These are phyloP conservation scores for Seriola rivoliana DNA, from an alignment of 2,113 vertebrate genomes.

Conservation along the genomic window DNA sequence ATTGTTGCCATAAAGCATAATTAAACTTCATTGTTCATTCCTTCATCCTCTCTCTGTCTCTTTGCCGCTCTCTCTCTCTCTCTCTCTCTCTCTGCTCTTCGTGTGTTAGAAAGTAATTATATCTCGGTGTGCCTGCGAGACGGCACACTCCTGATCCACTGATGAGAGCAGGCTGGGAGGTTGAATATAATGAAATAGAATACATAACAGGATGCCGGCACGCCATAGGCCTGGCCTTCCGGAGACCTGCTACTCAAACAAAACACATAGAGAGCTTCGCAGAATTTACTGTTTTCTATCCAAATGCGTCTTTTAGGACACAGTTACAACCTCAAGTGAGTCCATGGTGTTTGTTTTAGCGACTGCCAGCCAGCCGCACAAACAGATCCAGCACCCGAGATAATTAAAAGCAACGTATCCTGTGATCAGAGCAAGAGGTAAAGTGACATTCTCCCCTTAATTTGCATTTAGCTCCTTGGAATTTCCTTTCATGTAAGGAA, in stretches of 20 bases:
- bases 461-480: slow-evolving; percentile 39
- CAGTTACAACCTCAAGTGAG: slow-evolving; percentile 19
- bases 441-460: slow-evolving; percentile 30
- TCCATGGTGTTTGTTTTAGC: slow-evolving; percentile 4
- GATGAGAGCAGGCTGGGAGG: slow-evolving; percentile 78
- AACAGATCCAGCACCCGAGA: not conserved
- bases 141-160: slow-evolving; percentile 71
- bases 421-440: slow-evolving; percentile 27
- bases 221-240: slow-evolving; percentile 47
- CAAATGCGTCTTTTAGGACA: slow-evolving; percentile 5
- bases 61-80: slow-evolving; percentile 38
- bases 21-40: slow-evolving; percentile 79
- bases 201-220: slow-evolving; percentile 57
- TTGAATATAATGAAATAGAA: slow-evolving; percentile 78
- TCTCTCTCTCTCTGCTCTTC: slow-evolving; percentile 48
- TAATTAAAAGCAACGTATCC: slow-evolving; percentile 44
- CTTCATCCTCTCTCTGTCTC: slow-evolving; percentile 49
- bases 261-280: slow-evolving; percentile 25
- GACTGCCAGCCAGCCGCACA: slow-evolving; percentile 23
- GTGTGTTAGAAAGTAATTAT: slow-evolving; percentile 79
- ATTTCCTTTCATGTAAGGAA: slow-evolving; percentile 49
- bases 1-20: slow-evolving; percentile 81
- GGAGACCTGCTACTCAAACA: slow-evolving; percentile 37
- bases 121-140: slow-evolving; percentile 71
- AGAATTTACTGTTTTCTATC: not conserved